phyloP scores from a whole-genome alignment of 2,797 vertebrate species.

The Brachyrhaphis roseni region DNA sequence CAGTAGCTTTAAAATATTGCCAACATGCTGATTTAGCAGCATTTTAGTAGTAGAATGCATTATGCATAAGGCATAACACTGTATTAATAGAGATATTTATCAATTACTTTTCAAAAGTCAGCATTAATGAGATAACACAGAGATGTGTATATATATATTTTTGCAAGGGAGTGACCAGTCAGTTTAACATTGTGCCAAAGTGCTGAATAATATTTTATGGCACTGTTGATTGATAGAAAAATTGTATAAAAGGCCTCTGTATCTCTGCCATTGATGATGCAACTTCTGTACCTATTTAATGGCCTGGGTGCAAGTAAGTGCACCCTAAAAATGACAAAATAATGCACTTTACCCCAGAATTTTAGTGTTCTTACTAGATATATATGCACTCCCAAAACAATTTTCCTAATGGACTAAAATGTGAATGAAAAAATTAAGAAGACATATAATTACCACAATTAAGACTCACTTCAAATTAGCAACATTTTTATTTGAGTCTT shows the following conservation, averaged over 20 bases:
- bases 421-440: slow-evolving; percentile 45
- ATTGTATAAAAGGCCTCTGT: slow-evolving; percentile 43
- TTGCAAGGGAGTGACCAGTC: slow-evolving; percentile 14
- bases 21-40: slow-evolving; percentile 3
- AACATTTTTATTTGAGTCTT: slow-evolving; percentile 54
- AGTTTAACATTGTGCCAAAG: slow-evolving; percentile 23
- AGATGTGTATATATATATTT: slow-evolving; percentile 10
- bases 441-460: slow-evolving; percentile 67
- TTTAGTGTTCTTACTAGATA: not conserved
- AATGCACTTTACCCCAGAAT: not conserved
- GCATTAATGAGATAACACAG: slow-evolving; percentile 6
- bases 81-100: slow-evolving; percentile 2
- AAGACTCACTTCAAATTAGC: slow-evolving; percentile 64
- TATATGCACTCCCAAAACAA: slow-evolving; percentile 29
- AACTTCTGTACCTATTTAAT: slow-evolving; percentile 46
- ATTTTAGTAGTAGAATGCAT: not conserved
- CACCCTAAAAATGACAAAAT: slow-evolving; percentile 22
- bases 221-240: slow-evolving; percentile 45
- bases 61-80: slow-evolving; percentile 9
- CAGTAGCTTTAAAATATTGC: slow-evolving; percentile 10
- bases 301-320: slow-evolving; percentile 34
- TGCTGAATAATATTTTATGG: slow-evolving; percentile 49
- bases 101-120: not conserved
- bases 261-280: slow-evolving; percentile 55
- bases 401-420: slow-evolving; percentile 26